Evolutionary conservation across 2,888 invertebrate species (phyloP).

Genomic region (Parnassius glacialis): DNA sequence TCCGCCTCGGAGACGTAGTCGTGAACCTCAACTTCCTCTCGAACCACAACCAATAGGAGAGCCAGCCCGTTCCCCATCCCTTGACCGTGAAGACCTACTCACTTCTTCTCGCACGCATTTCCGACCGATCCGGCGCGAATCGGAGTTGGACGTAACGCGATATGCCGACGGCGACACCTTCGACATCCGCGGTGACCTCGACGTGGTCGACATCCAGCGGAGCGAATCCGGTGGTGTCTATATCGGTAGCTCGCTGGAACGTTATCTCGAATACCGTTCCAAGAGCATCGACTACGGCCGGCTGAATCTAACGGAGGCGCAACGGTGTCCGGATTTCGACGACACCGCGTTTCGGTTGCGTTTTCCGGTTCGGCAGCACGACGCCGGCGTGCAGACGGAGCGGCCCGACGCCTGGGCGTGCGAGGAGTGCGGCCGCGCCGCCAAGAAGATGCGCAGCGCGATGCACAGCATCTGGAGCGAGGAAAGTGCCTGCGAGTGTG

Average conservation of each 20-base stretch:
- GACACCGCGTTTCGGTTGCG: conserved; percentile 82
- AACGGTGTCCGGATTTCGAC: conserved; percentile 60
- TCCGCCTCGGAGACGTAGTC: conserved; percentile 47
- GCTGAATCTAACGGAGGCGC: conserved; percentile 57
- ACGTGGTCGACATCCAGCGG: conserved; percentile 83
- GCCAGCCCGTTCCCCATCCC: conserved; percentile 77
- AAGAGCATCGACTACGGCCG: conserved; percentile 66
- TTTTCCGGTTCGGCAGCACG: conserved; percentile 79
- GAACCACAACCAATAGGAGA: conserved; percentile 47
- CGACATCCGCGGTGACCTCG: conserved; percentile 83
- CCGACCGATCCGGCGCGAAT: conserved; percentile 86
- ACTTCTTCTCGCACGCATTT: conserved; percentile 91
- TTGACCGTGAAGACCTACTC: conserved; percentile 85
- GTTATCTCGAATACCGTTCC: conserved; percentile 77
- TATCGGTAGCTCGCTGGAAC: conserved; percentile 74
- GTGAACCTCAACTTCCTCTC: conserved; percentile 21
- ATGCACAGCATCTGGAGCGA: conserved; percentile 51
- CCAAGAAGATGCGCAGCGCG: conserved; percentile 65
- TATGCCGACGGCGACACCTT: conserved; percentile 88
- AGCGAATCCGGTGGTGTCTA: conserved; percentile 84
- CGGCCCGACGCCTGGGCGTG: conserved; percentile 46
- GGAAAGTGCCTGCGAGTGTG: conserved; percentile 52
- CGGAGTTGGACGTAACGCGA: conserved; percentile 52
- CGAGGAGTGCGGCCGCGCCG: conserved; percentile 61
- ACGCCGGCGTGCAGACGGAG: conserved; percentile 63